These are phyloP conservation scores for Ceratina japonica DNA, from an alignment of 1,140 invertebrate species.

Conservation along the genomic window DNA sequence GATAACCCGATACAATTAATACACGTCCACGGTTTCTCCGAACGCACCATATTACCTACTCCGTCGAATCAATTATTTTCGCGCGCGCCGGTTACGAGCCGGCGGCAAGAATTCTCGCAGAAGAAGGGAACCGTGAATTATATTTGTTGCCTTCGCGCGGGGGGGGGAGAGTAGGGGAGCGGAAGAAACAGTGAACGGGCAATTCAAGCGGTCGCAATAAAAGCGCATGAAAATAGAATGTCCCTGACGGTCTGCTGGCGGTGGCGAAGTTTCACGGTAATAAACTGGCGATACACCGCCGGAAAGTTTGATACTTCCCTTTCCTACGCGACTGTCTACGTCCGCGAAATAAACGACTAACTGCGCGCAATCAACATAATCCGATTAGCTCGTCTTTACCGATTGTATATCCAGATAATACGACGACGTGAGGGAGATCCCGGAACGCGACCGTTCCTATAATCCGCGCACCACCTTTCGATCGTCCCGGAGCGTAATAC, in stretches of 20 bases:
- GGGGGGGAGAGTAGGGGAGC: no score
- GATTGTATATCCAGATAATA: conserved; percentile 33
- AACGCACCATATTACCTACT: neutral
- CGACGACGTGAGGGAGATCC: conserved; percentile 19
- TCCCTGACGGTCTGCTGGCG: neutral
- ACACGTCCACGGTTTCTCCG: neutral
- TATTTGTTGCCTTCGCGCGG: neutral
- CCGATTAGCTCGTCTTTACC: conserved; percentile 32
- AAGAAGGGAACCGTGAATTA: conserved; percentile 14
- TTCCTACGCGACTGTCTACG: conserved; percentile 1
- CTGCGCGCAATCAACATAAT: conserved; percentile 30
- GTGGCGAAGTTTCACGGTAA: conserved; percentile 28
- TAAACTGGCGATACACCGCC: conserved; percentile 23
- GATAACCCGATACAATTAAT: neutral
- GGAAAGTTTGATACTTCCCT: conserved; percentile 2
- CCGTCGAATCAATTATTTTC: conserved; percentile 28
- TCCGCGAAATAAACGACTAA: conserved; percentile 29
- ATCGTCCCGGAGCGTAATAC: conserved; percentile 39
- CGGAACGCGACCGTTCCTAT: neutral
- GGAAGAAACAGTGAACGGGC: neutral
- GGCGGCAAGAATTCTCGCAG: neutral
- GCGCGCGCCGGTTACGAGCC: neutral
- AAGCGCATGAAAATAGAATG: conserved; percentile 40
- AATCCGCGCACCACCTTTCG: conserved; percentile 28
- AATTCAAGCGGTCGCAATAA: conserved; percentile 6